Percentiles rank a stretch among this genome's conserved stretches.
Evolutionary conservation across 2,113 vertebrate genomes (phyloP).

Genomic region (Amphiprion ocellaris): DNA sequence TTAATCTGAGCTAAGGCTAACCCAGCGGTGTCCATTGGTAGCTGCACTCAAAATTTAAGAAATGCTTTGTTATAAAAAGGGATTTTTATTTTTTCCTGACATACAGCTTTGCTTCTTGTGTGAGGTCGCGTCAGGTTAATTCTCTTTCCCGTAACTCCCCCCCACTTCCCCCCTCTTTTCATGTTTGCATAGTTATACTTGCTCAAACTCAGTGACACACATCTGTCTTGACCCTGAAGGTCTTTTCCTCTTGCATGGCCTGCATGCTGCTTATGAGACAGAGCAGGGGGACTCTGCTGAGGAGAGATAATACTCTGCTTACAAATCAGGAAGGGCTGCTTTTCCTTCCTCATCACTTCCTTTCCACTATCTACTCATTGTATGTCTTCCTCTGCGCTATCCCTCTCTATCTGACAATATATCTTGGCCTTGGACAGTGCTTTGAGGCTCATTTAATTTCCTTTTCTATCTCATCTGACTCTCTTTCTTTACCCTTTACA

Average conservation of each 20-base stretch:
- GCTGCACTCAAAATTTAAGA: neutral
- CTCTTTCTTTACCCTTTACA: slow-evolving; percentile 29
- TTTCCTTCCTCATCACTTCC: slow-evolving; percentile 67
- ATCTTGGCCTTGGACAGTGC: neutral
- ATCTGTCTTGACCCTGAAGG: slow-evolving; percentile 44
- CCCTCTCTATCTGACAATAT: slow-evolving; percentile 1
- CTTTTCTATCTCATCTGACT: slow-evolving; percentile 28
- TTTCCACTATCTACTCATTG: slow-evolving; percentile 13
- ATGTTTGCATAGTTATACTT: neutral
- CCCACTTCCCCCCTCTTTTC: neutral
- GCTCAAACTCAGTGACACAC: slow-evolving; percentile 21
- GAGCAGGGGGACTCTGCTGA: slow-evolving; percentile 34
- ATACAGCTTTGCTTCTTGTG: neutral
- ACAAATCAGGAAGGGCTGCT: slow-evolving; percentile 55
- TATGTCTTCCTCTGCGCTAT: slow-evolving; percentile 30
- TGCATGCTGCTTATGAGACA: slow-evolving; percentile 8
- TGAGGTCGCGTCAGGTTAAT: slow-evolving; percentile 6
- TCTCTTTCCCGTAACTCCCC: neutral
- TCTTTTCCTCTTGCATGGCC: slow-evolving; percentile 28
- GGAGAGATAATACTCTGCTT: slow-evolving; percentile 61
- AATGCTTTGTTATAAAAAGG: rapidly evolving
- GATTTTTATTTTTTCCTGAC: neutral
- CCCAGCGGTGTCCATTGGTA: neutral
- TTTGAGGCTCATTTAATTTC: slow-evolving; percentile 37
- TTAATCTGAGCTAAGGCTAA: neutral